Conservation (phyloP, 2,888 invertebrate species). For the Nephrotoma guestfalica region DNA sequence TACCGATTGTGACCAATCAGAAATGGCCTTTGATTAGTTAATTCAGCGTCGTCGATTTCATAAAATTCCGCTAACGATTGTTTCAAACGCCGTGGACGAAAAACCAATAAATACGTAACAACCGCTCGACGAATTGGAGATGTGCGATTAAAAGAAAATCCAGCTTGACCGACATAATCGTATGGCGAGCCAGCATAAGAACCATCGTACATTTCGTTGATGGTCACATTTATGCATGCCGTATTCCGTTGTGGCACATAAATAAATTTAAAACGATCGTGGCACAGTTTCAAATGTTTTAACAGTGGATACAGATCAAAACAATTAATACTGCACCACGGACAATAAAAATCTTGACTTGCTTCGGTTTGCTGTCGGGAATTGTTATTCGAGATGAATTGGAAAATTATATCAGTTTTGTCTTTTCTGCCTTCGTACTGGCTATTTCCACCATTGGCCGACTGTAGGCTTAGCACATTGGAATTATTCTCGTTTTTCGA, state of each 20-base stretch:
- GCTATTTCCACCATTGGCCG: not conserved
- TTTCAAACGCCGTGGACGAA: constrained; percentile 27
- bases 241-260: constrained; percentile 45
- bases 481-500: not conserved
- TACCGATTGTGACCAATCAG: constrained; percentile 2
- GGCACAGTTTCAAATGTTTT: constrained; percentile 77
- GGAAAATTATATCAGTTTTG: constrained; percentile 36
- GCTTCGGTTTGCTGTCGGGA: constrained; percentile 82
- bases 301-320: constrained; percentile 65
- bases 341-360: constrained; percentile 74
- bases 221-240: constrained; percentile 68
- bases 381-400: constrained; percentile 82
- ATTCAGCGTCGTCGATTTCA: constrained; percentile 51
- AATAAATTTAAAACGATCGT: constrained; percentile 75
- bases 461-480: not conserved
- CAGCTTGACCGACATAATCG: not conserved
- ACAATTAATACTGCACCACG: constrained; percentile 83
- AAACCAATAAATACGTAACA: constrained; percentile 33
- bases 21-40: not conserved
- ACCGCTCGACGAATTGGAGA: not conserved
- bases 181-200: constrained; percentile 48
- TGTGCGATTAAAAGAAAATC: not conserved
- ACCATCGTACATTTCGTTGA: constrained; percentile 81
- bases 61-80: constrained; percentile 64
- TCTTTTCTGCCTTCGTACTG: not conserved